Percentiles rank a stretch among this genome's conserved stretches.
These are phyloP conservation scores for Drosophila parabipectinata DNA, from an alignment of 1,140 invertebrate species.

Conservation along the genomic window DNA sequence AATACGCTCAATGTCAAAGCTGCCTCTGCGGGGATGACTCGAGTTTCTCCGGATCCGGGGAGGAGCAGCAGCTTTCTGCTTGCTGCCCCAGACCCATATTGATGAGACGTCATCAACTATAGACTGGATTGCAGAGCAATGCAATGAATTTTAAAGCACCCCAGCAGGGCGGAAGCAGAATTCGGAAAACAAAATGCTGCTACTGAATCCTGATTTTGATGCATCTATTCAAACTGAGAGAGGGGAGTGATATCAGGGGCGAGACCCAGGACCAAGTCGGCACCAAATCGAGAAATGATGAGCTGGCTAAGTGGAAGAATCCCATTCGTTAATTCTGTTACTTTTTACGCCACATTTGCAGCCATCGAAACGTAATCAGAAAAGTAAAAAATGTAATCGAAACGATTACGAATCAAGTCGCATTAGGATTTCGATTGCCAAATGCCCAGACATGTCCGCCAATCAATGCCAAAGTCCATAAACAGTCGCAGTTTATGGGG, in stretches of 20 bases:
- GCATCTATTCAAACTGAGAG: conserved; percentile 45
- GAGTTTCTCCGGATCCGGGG: conserved; percentile 8
- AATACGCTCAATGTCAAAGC: conserved; percentile 63
- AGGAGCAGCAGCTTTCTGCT: conserved; percentile 20
- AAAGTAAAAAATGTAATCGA: conserved; percentile 62
- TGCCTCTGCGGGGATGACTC: conserved; percentile 28
- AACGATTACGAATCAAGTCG: conserved; percentile 47
- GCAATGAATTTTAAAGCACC: conserved; percentile 67
- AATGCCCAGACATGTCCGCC: conserved; percentile 37
- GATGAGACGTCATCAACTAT: conserved; percentile 67
- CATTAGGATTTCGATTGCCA: conserved; percentile 36
- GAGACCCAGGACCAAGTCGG: neutral
- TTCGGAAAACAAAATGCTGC: conserved; percentile 22
- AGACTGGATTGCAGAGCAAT: conserved; percentile 57
- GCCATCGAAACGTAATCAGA: conserved; percentile 48
- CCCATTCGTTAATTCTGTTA: conserved; percentile 54
- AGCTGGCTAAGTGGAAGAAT: conserved; percentile 22
- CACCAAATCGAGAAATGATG: conserved; percentile 13
- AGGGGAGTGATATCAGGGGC: too few species aligned
- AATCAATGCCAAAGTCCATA: conserved; percentile 59
- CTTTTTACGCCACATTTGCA: conserved; percentile 51
- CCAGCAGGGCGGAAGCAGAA: conserved; percentile 23
- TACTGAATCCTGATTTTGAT: conserved; percentile 60
- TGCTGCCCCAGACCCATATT: conserved; percentile 54
- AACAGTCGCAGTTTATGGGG: conserved; percentile 65